Percentiles rank a stretch among this genome's conserved stretches.
Evolutionary conservation across 1,140 invertebrate genomes (phyloP).

Genomic region (Antheraea mylitta): DNA sequence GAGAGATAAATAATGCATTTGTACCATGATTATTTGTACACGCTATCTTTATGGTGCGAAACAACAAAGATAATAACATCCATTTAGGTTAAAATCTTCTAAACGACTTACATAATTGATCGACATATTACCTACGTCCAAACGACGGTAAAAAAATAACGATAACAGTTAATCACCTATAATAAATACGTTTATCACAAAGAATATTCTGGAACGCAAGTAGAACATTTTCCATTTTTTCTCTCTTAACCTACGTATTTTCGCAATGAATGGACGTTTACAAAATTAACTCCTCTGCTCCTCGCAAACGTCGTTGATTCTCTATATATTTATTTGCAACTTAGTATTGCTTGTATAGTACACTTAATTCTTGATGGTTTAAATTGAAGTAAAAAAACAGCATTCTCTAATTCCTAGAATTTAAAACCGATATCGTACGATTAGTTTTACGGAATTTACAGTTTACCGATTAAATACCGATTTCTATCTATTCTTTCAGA

Average conservation of each 20-base stretch:
- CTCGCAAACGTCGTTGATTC: constrained; percentile 53
- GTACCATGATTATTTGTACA: not conserved
- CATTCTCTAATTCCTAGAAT: too few species aligned
- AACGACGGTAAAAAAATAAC: not conserved
- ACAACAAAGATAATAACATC: not conserved
- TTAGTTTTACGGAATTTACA: too few species aligned
- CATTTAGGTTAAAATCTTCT: not conserved
- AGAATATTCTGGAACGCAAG: too few species aligned
- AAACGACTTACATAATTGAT: not conserved
- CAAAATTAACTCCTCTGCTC: constrained; percentile 23
- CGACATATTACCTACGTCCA: not conserved
- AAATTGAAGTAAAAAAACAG: constrained; percentile 8
- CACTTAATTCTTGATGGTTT: constrained; percentile 26
- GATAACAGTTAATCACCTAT: too few species aligned
- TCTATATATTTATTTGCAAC: constrained; percentile 14
- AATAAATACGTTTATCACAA: too few species aligned
- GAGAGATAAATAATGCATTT: not conserved
- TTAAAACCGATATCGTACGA: too few species aligned
- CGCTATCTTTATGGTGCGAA: not conserved
- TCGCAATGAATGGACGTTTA: too few species aligned
- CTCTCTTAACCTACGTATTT: too few species aligned
- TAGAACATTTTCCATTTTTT: too few species aligned
- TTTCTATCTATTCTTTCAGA: too few species aligned
- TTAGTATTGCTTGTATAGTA: constrained; percentile 26
- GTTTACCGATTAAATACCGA: too few species aligned